Base-by-base conservation (phyloP, 23 tunicate species). In the Styela clava region DNA sequence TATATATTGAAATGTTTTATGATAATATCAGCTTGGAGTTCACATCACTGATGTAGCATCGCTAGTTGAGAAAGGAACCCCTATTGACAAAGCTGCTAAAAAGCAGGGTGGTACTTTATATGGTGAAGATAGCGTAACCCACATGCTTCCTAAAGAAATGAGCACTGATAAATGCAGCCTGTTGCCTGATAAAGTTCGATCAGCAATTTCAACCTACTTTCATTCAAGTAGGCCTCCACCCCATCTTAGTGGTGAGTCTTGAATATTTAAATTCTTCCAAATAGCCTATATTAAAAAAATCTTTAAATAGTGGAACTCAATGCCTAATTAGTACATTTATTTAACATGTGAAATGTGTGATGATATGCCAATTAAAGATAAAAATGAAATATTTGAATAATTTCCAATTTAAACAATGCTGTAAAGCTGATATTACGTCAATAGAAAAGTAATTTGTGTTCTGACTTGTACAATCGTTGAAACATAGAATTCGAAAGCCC, bases 11-110 rank as follows among this genome's bases (percentile, higher is more conserved):
- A n/a, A n/a, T n/a, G n/a, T n/a, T n/a, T n/a, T n/a, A n/a, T n/a
- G n/a, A n/a, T n/a, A n/a, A n/a, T n/a, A n/a, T 24, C 72, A 89
- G 95, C 63, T 89, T 51, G 95, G 95, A 21, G 52, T 89, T 32
- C 95, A 89, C 83, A 85, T 89, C 24, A 87, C 95, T 18, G 95
- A 89, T 68, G 95, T 89, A 22, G 89, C 95, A 3, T 79, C 89
- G 2, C 80, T 84, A 12, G 56, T 89, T 18, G 83, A 83, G 2
- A 44, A 74, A 16, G 82, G 56, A 56, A 34, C 69, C 34, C 34
- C 35, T 5, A 78, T 89, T 28, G 95, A 89, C 78, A 69, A 74
- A 25, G 88, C 78, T 64, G 94, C 94, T 2, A 69, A 44, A 63
- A 72, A 73, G 20, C 83, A 88, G 2, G 76, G 51, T 1, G 24